Evolutionary conservation across 2,888 invertebrate species (phyloP).

Genomic region (Drosophila barbarae): DNA sequence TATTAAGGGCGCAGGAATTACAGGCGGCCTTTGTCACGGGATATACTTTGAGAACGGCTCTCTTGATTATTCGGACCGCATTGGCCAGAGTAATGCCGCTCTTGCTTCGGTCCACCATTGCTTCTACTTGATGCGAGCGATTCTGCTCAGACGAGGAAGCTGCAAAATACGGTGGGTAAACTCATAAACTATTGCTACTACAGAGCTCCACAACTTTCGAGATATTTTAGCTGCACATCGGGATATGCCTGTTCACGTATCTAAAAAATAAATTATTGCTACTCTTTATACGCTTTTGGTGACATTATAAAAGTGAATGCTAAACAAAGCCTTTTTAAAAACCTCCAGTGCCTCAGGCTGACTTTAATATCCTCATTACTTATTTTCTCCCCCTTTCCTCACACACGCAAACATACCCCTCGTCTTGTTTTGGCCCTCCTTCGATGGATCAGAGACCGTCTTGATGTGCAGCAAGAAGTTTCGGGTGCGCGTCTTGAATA

Average conservation of each 20-base stretch:
- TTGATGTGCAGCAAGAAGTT: slow-evolving; percentile 91
- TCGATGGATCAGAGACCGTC: slow-evolving; percentile 83
- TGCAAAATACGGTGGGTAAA: slow-evolving; percentile 43
- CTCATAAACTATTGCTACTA: background rate
- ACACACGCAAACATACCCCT: slow-evolving; percentile 68
- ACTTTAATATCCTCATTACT: no score
- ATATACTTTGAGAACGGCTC: slow-evolving; percentile 23
- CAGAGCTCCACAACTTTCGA: background rate
- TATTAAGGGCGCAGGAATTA: slow-evolving; percentile 2
- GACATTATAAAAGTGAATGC: background rate
- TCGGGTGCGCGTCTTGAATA: slow-evolving; percentile 88
- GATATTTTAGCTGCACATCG: background rate
- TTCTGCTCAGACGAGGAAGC: slow-evolving; percentile 31
- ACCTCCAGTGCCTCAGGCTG: background rate
- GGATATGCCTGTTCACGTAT: background rate
- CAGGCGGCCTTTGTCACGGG: slow-evolving; percentile 21
- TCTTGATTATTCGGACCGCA: slow-evolving; percentile 27
- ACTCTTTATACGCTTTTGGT: background rate
- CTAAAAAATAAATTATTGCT: background rate
- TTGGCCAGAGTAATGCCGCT: slow-evolving; percentile 1
- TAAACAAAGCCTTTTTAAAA: background rate
- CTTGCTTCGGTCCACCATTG: slow-evolving; percentile 26
- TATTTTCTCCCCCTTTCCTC: background rate
- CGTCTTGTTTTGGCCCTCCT: slow-evolving; percentile 81
- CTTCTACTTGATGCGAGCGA: slow-evolving; percentile 45